Evolutionary conservation across 2,888 invertebrate genomes (phyloP), one percentile per base, ranked within the genome.

Genomic region (Drosophila mercatorum): DNA sequence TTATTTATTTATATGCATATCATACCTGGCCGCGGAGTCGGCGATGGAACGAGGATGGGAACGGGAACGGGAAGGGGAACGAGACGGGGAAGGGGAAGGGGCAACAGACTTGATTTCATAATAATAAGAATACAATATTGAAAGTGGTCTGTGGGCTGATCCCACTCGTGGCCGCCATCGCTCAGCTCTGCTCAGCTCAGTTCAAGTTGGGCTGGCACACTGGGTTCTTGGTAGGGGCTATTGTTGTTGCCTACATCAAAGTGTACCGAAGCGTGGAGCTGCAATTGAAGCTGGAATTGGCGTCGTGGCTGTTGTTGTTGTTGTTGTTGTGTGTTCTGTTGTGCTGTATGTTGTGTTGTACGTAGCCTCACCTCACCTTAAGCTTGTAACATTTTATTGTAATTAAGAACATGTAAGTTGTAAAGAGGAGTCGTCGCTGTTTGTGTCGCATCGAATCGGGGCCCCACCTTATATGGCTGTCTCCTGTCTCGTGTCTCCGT

Each of bases 1-100:
- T 83, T 88, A 85, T 88, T 85, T 85, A 88, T 85, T 88, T 85
- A 85, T 85, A 81, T 85, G 88, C 85, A 88, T 85, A 85, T 83
- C 80, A 88, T 68, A 77, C 53, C 47, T 47, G 38, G 46, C 51
- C 64, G 61, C 47, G 49, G 31, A 28, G 14, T 43, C n/a, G 52
- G 51, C 40, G 40, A 26, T 36, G 56, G 36, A 28, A 46, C 46
- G 26, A 2, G 38, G 10, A 4, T n/a, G 26, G 28, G 28, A 5
- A 2, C 31, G 17, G 17, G 17, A 17, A 17, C 17, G 17, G 17
- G 31, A 17, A 8, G 41, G 41, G 34, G 31, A 31, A 34, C 34
- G 5, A 3, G 40, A 7, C 3, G 12, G 2, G 26, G 26, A n/a
- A 26, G 36, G 7, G 14, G 14, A 3, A 3, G 12, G 43, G 38